Evolutionary conservation across 2,113 vertebrate species (phyloP), one percentile per base, ranked within the genome.

Genomic region (Thamnaconus septentrionalis): DNA sequence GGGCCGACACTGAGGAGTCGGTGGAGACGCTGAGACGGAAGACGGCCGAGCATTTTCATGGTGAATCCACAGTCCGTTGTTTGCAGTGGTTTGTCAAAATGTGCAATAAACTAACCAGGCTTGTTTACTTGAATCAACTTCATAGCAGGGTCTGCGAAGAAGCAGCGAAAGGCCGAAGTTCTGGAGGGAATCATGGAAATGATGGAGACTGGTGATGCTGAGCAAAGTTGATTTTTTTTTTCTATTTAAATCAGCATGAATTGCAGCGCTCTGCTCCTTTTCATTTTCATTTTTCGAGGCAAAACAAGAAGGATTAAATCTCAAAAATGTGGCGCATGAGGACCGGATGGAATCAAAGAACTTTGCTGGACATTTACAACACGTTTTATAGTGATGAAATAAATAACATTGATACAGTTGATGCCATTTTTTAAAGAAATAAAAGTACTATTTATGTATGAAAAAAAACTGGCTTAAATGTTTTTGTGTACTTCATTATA

Each of bases 1-100:
- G 96, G 96, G 97, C 97, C 0, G 95, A 97, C 54, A 71, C 94
- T 0, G 95, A 96, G 75, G 94, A 96, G 58, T 95, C 93, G 0
- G 85, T 99, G 41, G 96, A 96, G 66, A 81, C 91, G 31, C 81
- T 99, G 76, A 91, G 97, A 57, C 86, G 93, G 59, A 98, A 93
- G 86, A 98, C 97, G 0, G 96, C 96, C 0, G 90, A 94, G 55
- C 95, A 92, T 78, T 98, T 96, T 87, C 94, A 98, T 8, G 94
- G 96, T 98, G 90, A 89, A 68, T 41, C 11, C 7, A 7, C 6
- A 3, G 44, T 40, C 50, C 2, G 59, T 54, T 53, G n/a, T 49
- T n/a, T 40, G 5, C n/a, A 67, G 5, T 59, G 18, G 61, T 57
- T 0, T 53, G 55, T 41, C 0, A 10, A 64, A 12, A 40, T n/a